phyloP scores from a whole-genome alignment of 2,888 invertebrate species.

The Gnatocerus cornutus region DNA sequence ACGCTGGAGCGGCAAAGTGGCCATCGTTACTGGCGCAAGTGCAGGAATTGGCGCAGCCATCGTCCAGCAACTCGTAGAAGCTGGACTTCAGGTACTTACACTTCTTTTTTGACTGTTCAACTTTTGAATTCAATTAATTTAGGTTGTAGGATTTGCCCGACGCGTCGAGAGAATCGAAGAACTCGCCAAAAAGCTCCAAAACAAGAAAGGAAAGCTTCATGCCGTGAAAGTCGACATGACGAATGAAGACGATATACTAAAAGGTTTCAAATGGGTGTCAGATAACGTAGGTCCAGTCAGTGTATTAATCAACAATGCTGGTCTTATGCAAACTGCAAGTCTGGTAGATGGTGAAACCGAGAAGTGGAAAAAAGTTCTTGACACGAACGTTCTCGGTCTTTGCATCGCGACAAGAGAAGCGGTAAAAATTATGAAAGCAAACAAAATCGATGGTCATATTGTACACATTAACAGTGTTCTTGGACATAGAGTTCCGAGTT shows the following conservation, averaged over 20 bases:
- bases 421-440: constrained; percentile 57
- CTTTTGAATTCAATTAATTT: constrained; percentile 2
- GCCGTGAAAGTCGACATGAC: constrained; percentile 10
- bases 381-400: constrained; percentile 53
- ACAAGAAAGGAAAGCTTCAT: constrained; percentile 56
- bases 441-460: constrained; percentile 61
- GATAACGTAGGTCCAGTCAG: constrained; percentile 50
- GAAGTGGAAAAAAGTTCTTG: constrained; percentile 48
- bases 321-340: constrained; percentile 12
- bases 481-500: constrained; percentile 57
- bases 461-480: constrained; percentile 62
- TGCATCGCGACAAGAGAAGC: constrained; percentile 60
- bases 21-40: constrained; percentile 79
- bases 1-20: constrained; percentile 76
- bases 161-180: constrained; percentile 54
- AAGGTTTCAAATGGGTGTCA: constrained; percentile 46
- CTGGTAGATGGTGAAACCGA: constrained; percentile 22
- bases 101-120: neutral
- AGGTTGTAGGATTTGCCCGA: constrained; percentile 59
- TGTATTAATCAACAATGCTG: constrained; percentile 52
- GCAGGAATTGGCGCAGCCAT: constrained; percentile 76
- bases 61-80: constrained; percentile 68
- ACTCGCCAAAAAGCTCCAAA: constrained; percentile 48
- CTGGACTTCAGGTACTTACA: constrained; percentile 72
- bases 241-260: neutral